These are phyloP conservation scores for Bothrops jararaca DNA, from an alignment of 2,113 vertebrate species.

Conservation along the genomic window DNA sequence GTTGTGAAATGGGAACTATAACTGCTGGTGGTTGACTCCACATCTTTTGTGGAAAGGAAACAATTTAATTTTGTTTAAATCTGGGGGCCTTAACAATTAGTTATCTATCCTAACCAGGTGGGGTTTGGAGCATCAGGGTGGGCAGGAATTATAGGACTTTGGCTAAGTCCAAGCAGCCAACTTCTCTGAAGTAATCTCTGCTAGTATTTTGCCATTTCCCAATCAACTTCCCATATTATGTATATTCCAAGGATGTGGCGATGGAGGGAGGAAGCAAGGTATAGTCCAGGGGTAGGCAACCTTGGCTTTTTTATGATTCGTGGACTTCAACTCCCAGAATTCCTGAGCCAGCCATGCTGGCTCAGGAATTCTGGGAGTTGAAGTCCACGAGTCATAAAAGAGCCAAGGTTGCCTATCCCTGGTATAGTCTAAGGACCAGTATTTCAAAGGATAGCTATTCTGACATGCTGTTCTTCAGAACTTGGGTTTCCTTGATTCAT, in stretches of 20 bases:
- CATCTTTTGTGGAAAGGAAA: neutral
- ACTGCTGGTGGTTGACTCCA: neutral
- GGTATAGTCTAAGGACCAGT: neutral
- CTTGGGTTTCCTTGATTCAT: neutral
- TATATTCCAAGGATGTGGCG: too few species aligned
- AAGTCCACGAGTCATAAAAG: too few species aligned
- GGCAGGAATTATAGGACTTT: neutral
- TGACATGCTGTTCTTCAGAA: neutral
- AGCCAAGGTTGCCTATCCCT: too few species aligned
- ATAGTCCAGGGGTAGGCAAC: too few species aligned
- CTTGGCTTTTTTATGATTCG: too few species aligned
- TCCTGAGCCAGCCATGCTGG: neutral
- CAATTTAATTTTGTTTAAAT: neutral
- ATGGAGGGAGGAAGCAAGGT: too few species aligned
- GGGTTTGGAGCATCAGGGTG: neutral
- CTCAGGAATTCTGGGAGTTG: too few species aligned
- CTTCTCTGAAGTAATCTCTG: neutral
- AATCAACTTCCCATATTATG: neutral
- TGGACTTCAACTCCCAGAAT: too few species aligned
- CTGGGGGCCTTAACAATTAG: neutral
- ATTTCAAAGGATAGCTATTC: neutral
- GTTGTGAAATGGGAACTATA: neutral
- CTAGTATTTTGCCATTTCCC: neutral
- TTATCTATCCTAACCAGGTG: neutral
- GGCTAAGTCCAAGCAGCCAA: neutral